Evolutionary conservation across 2,113 vertebrate genomes (phyloP), one percentile per base, ranked within the genome.

Genomic region (Vanacampus margaritifer): DNA sequence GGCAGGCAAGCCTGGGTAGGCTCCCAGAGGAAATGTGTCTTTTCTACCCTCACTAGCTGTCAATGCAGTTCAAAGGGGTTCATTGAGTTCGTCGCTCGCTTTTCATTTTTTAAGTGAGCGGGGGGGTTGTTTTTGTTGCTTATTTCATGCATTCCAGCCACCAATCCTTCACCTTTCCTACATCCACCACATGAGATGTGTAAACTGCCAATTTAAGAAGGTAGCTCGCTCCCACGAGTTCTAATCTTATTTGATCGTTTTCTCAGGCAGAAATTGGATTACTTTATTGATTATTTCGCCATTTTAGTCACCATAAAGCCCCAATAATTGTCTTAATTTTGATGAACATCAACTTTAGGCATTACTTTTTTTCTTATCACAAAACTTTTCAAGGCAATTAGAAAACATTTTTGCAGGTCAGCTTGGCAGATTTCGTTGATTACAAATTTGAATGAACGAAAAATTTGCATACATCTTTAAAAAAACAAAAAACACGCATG

Each of bases 11-110:
- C 58, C 58, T 39, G 21, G 67, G 66, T 71, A 76, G 86, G 67
- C 75, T 87, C 84, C 84, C 84, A 83, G 77, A 89, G 86, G 87
- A 89, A 88, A 88, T 80, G 65, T 86, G 80, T 79, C 60, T 62
- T 62, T 79, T 84, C 85, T 84, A 82, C 82, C 67, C 78, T 79
- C 67, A 51, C 41, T 73, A 88, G 73, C 86, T 84, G 80, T 89
- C 89, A 87, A 74, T 82, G 78, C 71, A 77, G 84, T 89, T 90
- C 87, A 90, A 83, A 88, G 60, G 84, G 74, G 87, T 90, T 88
- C 88, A 88, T 37, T 74, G 79, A 67, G 81, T 87, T 85, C 64
- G 43, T 81, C 62, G 78, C 79, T 78, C 67, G 65, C 63, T 80
- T 79, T 66, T 75, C 72, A 71, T 66, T 67, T 59, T 74, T 68